These are phyloP conservation scores for Halictus quadricinctus DNA, from an alignment of 2,888 invertebrate genomes.

Conservation along the genomic window DNA sequence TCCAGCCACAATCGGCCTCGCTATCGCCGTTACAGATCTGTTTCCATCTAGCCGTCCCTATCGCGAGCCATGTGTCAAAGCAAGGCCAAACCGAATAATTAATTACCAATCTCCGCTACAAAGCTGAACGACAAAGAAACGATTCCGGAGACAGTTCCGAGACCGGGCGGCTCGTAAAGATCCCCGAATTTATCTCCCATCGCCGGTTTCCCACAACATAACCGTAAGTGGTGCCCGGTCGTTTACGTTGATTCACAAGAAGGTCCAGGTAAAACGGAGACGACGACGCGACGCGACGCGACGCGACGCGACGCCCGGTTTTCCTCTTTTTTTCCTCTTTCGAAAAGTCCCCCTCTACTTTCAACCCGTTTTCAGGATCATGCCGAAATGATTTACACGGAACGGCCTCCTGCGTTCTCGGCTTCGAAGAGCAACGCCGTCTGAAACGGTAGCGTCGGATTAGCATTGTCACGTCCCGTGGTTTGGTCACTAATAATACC, in stretches of 20 bases:
- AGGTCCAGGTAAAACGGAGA: constrained; percentile 38
- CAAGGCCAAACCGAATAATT: constrained; percentile 12
- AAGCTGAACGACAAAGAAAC: background rate
- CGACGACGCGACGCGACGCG: no score
- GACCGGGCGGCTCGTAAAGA: constrained; percentile 55
- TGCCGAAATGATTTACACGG: constrained; percentile 59
- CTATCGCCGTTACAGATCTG: constrained; percentile 4
- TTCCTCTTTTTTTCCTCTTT: constrained; percentile 26
- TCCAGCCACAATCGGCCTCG: background rate
- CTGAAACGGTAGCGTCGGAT: background rate
- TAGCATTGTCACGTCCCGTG: no score
- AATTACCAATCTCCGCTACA: constrained; percentile 3
- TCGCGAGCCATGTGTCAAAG: constrained; percentile 7
- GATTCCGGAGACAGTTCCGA: background rate
- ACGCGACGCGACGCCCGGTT: constrained; percentile 18
- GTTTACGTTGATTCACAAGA: constrained; percentile 46
- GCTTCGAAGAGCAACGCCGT: constrained; percentile 52
- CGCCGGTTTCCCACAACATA: constrained; percentile 48
- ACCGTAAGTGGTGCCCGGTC: constrained; percentile 54
- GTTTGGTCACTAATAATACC: no score
- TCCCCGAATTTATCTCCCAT: constrained; percentile 55
- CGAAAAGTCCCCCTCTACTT: background rate
- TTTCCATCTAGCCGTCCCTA: background rate
- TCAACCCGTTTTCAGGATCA: constrained; percentile 50
- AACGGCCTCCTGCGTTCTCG: background rate